A percentile compares a stretch with the other conserved stretches of the same genome.
Conservation (phyloP, 2,113 vertebrate genomes). For the Cryptotis parvus region DNA sequence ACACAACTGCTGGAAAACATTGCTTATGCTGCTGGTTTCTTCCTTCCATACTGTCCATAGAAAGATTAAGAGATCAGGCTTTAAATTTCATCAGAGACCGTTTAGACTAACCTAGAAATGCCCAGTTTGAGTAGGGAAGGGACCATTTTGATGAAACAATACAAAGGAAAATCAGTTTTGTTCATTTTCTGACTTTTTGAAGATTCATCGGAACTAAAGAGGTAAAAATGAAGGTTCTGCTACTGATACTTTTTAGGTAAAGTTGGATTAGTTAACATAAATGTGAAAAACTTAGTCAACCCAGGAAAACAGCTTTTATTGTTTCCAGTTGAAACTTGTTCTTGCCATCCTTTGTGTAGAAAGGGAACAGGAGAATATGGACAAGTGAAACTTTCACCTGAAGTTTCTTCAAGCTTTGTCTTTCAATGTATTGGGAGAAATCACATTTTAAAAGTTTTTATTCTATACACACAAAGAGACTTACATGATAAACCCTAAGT, state of each 20-base stretch:
- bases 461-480: too few relatives aligned
- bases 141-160: neutral
- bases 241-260: constrained; percentile 3
- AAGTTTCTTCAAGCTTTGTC: constrained; percentile 11
- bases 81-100: constrained; percentile 34
- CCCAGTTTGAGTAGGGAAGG: neutral
- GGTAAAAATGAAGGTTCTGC: neutral
- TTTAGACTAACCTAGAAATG: constrained; percentile 6
- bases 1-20: constrained; percentile 10
- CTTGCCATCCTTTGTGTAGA: neutral
- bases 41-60: constrained; percentile 7
- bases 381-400: neutral
- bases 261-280: constrained; percentile 38
- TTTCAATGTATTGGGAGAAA: constrained; percentile 17
- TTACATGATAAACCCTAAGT: too few relatives aligned
- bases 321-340: neutral
- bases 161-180: neutral
- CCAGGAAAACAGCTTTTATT: constrained; percentile 15
- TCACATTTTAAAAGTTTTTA: constrained; percentile 19
- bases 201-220: constrained; percentile 35
- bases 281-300: neutral
- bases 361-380: neutral
- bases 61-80: constrained; percentile 39
- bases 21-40: neutral
- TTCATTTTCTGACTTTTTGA: constrained; percentile 34